Percentiles rank a stretch among this genome's conserved stretches.
Conservation (phyloP, 2,888 invertebrate species). For the Rapana venosa region DNA sequence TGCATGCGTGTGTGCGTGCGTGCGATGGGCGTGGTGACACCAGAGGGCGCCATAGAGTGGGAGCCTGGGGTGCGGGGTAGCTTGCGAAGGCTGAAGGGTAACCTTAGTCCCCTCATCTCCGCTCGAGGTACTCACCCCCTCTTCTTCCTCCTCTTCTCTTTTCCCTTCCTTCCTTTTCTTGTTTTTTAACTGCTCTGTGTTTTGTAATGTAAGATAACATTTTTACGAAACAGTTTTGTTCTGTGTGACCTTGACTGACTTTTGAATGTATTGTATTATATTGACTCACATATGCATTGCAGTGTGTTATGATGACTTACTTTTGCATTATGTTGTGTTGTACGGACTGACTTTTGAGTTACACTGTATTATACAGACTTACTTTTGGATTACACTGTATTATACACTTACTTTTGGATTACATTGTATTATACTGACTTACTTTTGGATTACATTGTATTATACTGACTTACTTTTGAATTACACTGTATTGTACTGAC, state of each 20-base stretch:
- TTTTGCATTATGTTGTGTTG: too few relatives aligned
- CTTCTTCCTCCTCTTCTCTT: neutral
- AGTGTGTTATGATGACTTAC: neutral
- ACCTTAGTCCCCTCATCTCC: conserved; percentile 42
- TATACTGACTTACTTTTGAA: too few relatives aligned
- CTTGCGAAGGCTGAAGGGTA: conserved; percentile 61
- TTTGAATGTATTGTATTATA: neutral
- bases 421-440: too few relatives aligned
- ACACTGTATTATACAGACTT: too few relatives aligned
- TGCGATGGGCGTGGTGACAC: neutral
- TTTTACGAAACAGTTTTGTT: neutral
- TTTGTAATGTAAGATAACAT: neutral
- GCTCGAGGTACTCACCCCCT: conserved; percentile 37
- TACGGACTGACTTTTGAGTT: too few relatives aligned
- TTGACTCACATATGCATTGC: neutral
- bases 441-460: too few relatives aligned
- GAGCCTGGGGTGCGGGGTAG: conserved; percentile 68
- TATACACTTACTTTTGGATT: too few relatives aligned
- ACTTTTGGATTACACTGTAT: too few relatives aligned
- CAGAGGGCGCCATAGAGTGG: conserved; percentile 68
- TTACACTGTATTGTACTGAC: too few relatives aligned
- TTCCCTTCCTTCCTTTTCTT: neutral
- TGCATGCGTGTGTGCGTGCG: neutral
- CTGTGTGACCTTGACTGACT: too few relatives aligned
- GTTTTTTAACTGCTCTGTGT: neutral